Evolutionary conservation across 2,797 vertebrate species (phyloP), one percentile per base, ranked within the genome.

Genomic region (Galago senegalensis): DNA sequence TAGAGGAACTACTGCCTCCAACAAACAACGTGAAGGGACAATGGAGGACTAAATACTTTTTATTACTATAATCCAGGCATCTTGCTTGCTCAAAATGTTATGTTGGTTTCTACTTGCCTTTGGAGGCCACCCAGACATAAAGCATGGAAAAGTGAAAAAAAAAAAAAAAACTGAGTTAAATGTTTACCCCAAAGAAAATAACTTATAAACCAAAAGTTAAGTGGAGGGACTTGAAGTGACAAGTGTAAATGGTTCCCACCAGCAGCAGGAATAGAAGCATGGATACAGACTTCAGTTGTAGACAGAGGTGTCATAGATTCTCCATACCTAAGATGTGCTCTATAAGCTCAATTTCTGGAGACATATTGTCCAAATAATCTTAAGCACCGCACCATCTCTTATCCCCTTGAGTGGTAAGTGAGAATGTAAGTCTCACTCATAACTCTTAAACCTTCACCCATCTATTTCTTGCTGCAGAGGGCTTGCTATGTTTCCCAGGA

Each of bases 81-180:
- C 7, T 75, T 93, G 18, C 29, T 70, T 76, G 46, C 72, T 82
- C 61, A 86, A 89, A 94, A 46, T 76, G 83, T 70, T 37, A 65
- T 29, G 46, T 46, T 58, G 79, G 3, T 11, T 77, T 92, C 67
- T 60, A 23, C 25, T 87, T 87, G 37, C 25, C 29, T 67, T 73
- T 82, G n/a, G 27, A 60, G 8, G 29, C 23, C 14, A 77, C 21
- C 29, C 31, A 91, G 27, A 63, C 43, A 61, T 49, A 67, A 70
- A 73, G 14, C 76, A 85, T 3, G 0, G 16, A n/a, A 65, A 77
- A 13, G 12, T 20, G 3, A 65, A 37, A 65, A 12, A 94, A 91
- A 86, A 46, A 65, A 37, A 65, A 12, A 94, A 91, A 86, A 46
- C 14, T 25, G 12, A 65, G 49, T 91, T 87, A 86, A 89, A n/a